Conservation (phyloP, 2,888 invertebrate species). For the Cantharis nigra region DNA sequence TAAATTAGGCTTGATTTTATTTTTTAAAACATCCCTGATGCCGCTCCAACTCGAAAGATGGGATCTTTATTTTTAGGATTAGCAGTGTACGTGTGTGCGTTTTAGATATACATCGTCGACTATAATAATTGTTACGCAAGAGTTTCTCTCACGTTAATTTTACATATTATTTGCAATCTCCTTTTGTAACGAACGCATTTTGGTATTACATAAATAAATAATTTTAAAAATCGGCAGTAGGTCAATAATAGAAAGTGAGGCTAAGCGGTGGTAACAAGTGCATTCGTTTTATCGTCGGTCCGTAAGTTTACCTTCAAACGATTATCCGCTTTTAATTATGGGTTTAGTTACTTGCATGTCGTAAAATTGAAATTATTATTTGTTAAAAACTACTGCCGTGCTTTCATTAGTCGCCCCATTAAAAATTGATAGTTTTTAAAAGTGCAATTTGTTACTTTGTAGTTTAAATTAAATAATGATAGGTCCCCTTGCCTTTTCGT, state of each 20-base stretch:
- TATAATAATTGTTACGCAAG: not conserved
- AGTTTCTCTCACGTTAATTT: constrained; percentile 16
- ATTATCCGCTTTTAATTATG: constrained; percentile 11
- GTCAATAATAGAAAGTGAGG: constrained; percentile 16
- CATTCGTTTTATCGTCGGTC: constrained; percentile 2
- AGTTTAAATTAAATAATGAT: constrained; percentile 27
- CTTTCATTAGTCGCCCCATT: not conserved
- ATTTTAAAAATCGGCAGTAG: constrained; percentile 7
- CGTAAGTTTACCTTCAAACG: constrained; percentile 7
- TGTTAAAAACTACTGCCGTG: not conserved
- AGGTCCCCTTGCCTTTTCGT: constrained; percentile 11
- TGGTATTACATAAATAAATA: not conserved
- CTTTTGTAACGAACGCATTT: not conserved
- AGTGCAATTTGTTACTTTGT: constrained; percentile 15
- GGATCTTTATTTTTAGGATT: not conserved
- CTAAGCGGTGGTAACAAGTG: not conserved
- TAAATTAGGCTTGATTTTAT: too few relatives aligned
- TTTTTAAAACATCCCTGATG: too few relatives aligned
- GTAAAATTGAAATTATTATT: not conserved
- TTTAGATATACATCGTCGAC: not conserved
- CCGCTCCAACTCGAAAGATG: too few relatives aligned
- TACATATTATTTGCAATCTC: not conserved
- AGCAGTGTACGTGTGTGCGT: not conserved
- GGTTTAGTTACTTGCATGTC: not conserved
- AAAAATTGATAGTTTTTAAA: not conserved